A percentile compares a stretch with the other conserved stretches of the same genome.
Evolutionary conservation across 1,140 invertebrate species (phyloP).

Genomic region (Gyrodactylus bullatarudis): DNA sequence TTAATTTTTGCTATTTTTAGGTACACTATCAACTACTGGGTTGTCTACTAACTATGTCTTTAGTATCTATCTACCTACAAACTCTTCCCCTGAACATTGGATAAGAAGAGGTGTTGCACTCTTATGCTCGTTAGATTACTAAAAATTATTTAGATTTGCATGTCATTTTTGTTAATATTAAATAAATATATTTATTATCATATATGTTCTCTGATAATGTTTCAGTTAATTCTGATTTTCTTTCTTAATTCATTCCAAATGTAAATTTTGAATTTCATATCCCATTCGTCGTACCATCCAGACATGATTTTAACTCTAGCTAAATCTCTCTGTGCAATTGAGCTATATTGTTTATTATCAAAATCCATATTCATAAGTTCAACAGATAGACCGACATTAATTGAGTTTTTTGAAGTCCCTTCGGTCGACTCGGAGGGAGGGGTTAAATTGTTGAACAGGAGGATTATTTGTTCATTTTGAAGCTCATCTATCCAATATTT

Average conservation of each 20-base stretch:
- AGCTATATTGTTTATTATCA: neutral
- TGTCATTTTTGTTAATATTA: too few relatives aligned
- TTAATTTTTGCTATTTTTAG: too few relatives aligned
- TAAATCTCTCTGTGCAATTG: neutral
- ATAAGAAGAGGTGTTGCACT: constrained; percentile 20
- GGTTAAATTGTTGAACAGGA: neutral
- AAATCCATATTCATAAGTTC: neutral
- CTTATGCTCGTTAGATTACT: constrained; percentile 23
- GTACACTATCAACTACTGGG: constrained; percentile 21
- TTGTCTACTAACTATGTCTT: constrained; percentile 23
- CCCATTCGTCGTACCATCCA: neutral
- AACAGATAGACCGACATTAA: neutral
- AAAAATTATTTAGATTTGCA: too few relatives aligned
- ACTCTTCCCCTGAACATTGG: constrained; percentile 18
- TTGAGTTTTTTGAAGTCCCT: neutral
- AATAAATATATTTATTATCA: too few relatives aligned
- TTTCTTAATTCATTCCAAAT: neutral
- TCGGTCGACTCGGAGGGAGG: neutral
- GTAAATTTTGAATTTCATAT: neutral
- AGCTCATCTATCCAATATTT: neutral
- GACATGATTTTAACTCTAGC: neutral
- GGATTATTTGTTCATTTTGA: neutral
- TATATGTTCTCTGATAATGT: too few relatives aligned
- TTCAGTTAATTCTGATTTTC: too few relatives aligned
- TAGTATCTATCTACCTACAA: constrained; percentile 17